Evolutionary conservation across 2,888 invertebrate genomes (phyloP), one percentile per base, ranked within the genome.

Genomic region (Andrena trimmerana): DNA sequence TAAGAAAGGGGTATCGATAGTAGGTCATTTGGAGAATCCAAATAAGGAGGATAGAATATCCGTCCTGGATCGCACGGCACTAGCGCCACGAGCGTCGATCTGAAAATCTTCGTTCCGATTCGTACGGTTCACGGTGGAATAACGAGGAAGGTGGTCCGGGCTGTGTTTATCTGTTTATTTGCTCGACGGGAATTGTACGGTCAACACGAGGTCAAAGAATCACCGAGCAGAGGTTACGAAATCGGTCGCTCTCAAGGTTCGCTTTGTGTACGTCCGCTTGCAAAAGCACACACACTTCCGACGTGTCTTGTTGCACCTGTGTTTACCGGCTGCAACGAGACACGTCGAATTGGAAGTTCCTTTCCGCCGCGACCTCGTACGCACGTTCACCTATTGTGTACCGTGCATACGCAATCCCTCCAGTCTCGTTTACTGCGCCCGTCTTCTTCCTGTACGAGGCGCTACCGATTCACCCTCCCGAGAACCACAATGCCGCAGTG

Each of bases 301-400:
- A 82, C 78, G 73, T 78, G 66, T 59, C 66, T 63, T n/a, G 79
- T 84, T 79, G 86, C 88, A 88, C 87, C 88, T 88, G 87, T 85
- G 86, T 84, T 85, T 86, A 85, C 80, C 74, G 87, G 79, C 79
- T 83, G 86, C 83, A 82, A 74, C 86, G 75, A 72, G 84, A 75
- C 72, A 66, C 86, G 69, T 76, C 78, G 86, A 78, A 86, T 84
- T 88, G 80, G 88, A 88, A 88, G 87, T 88, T 88, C 78, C 86
- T 88, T 86, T 81, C 81, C 81, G 82, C 85, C 78, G 71, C 80
- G 88, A 86, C 87, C 88, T 88, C 88, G 88, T 78, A 86, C 88
- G 88, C 88, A 80, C 88, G 75, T 88, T 88, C 88, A 88, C 88
- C 86, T 82, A 87, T 86, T 77, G 86, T 79, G 78, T 79, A 75